Evolutionary conservation across 2,888 invertebrate genomes (phyloP).

Genomic region (Trypoxylon attenuatum): DNA sequence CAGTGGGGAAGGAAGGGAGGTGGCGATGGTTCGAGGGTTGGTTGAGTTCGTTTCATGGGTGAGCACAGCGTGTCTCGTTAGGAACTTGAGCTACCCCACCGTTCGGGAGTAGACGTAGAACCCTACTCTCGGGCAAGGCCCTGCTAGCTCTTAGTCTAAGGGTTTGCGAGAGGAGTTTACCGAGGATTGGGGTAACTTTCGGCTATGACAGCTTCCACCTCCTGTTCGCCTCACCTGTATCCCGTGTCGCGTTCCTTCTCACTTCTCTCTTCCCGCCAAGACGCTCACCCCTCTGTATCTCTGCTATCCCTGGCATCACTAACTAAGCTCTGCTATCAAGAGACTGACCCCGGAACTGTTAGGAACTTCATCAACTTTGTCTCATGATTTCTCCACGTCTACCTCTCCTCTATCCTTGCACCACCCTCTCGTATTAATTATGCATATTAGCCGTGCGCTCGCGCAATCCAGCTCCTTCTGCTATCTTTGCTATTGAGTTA

Average conservation of each 20-base stretch:
- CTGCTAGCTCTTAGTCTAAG: slow-evolving; percentile 45
- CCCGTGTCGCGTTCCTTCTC: not conserved
- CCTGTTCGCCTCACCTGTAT: slow-evolving; percentile 4
- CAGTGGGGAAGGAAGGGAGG: slow-evolving; percentile 33
- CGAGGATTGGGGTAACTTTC: slow-evolving; percentile 58
- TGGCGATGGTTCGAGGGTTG: slow-evolving; percentile 55
- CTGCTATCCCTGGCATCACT: slow-evolving; percentile 26
- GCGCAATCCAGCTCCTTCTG: not conserved
- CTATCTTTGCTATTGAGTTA: not conserved
- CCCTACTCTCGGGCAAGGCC: slow-evolving; percentile 48
- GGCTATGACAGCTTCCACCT: slow-evolving; percentile 48
- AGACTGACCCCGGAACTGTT: slow-evolving; percentile 38
- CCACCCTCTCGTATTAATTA: not conserved
- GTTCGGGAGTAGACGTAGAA: slow-evolving; percentile 32
- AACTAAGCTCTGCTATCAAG: slow-evolving; percentile 27
- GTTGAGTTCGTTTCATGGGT: slow-evolving; percentile 65
- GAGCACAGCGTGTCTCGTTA: slow-evolving; percentile 66
- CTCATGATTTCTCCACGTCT: not conserved
- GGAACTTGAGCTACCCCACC: slow-evolving; percentile 63
- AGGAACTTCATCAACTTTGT: slow-evolving; percentile 28
- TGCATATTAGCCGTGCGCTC: not conserved
- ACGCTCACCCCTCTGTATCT: slow-evolving; percentile 18
- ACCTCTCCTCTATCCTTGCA: not conserved
- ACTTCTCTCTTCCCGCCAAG: not conserved
- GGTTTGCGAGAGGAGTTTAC: slow-evolving; percentile 53